Evolutionary conservation across 2,113 vertebrate species (phyloP), one percentile per base, ranked within the genome.

Genomic region (Leiothrix lutea): DNA sequence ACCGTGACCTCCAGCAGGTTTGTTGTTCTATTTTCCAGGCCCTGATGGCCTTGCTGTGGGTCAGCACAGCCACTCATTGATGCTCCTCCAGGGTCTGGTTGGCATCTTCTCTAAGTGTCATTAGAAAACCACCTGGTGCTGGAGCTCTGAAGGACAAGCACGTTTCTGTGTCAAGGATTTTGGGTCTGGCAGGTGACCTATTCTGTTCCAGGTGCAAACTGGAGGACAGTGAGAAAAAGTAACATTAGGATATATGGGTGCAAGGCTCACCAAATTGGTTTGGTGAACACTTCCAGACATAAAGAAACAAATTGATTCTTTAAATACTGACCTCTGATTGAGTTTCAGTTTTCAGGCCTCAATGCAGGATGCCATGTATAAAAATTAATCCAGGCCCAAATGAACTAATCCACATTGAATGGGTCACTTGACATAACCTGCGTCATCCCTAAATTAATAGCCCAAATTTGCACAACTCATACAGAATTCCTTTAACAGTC

Each of bases 101-200:
- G 98, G 97, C 1, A 65, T 97, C 3, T 77, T 97, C 92, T 45
- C 98, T 31, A 98, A 94, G 97, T 97, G 69, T 96, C 98, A 82
- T 36, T 98, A 45, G 60, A 82, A 75, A 97, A 99, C 80, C 81
- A 94, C 53, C 48, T 94, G 3, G 56, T 98, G 67, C 87, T 98
- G 83, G 98, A 98, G 88, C 93, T 98, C 38, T 94, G 98, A 22
- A 88, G 97, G 40, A 96, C 95, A 36, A 97, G 96, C 67, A 24
- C 79, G 3, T 75, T 98, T 88, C 96, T 99, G 87, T 95, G 98
- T 29, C 98, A 98, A 90, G 98, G 98, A 33, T 96, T 98, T 11
- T 98, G 98, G 98, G 98, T 98, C 97, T 99, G 98, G 97, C 98
- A 99, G 98, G 98, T 97, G 92, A 92, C 60, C 69, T 48, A 29